Conservation (phyloP, 2,797 vertebrate genomes). For the Lophotriccus pileatus region DNA sequence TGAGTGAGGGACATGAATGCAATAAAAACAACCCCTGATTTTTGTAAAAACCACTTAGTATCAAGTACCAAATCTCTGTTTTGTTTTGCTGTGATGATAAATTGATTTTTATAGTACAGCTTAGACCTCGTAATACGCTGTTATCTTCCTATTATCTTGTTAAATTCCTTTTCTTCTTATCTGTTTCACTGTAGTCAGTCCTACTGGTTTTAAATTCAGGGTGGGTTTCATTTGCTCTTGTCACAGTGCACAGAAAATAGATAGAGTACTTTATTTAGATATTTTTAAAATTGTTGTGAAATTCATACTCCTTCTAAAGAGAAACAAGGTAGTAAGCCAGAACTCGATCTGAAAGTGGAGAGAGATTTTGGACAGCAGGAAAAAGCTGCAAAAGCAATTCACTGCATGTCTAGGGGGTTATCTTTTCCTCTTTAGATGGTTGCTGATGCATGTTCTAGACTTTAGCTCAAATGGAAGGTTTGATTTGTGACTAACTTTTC, state of each 20-base stretch:
- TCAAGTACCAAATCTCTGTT: not conserved
- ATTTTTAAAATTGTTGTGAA: conserved; percentile 58
- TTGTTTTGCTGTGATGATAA: conserved; percentile 46
- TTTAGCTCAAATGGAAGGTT: not conserved
- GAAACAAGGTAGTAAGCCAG: not conserved
- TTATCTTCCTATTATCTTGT: conserved; percentile 61
- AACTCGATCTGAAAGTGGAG: not conserved
- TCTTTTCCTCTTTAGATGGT: not conserved
- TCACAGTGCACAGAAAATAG: not conserved
- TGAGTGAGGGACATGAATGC: not conserved
- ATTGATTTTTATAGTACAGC: conserved; percentile 47
- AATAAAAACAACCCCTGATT: conserved; percentile 16
- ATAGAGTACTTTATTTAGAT: not conserved
- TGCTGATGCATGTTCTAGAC: not conserved
- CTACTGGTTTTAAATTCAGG: conserved; percentile 28
- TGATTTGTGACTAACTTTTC: conserved; percentile 8
- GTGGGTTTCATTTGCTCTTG: conserved; percentile 34
- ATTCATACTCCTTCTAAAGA: not conserved
- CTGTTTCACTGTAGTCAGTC: conserved; percentile 29
- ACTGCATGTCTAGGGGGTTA: not conserved
- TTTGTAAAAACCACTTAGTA: not conserved
- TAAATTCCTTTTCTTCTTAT: conserved; percentile 67
- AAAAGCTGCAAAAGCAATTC: conserved; percentile 10
- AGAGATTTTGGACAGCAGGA: not conserved
- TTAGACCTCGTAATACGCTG: conserved; percentile 10